Base-by-base conservation (phyloP, 2,113 vertebrate species). In the Lanius ludovicianus region DNA sequence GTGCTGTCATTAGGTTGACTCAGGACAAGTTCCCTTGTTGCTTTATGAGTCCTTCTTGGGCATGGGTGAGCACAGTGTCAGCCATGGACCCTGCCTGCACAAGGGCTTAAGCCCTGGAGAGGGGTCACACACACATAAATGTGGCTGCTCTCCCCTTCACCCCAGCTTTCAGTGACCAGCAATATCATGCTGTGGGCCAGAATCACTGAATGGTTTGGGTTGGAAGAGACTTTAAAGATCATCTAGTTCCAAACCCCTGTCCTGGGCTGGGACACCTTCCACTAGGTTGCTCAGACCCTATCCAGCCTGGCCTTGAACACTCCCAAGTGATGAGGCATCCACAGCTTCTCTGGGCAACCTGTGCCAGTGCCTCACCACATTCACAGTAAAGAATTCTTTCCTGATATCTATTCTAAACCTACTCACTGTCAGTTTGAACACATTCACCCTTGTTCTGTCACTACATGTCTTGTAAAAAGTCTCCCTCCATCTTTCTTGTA, bases 1-100 rank as follows among this genome's bases (percentile, higher is more conserved):
- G 1, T 20, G 25, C 11, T 89, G 41, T 74, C 33, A 10, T n/a
- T 9, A 49, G 7, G 6, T 50, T 82, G 56, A 28, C 49, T 78
- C 8, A n/a, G n/a, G 10, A 49, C 47, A 78, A 47, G 19, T 52
- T 89, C 77, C 12, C n/a, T 56, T 15, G 5, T 24, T 57, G 62
- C 10, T 85, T 82, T 50, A 21, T 37, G 24, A 44, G 15, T 56
- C 33, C 10, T 77, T 89, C 39, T 9, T 47, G 35, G 27, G 7
- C 1, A 1, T 59, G 44, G 22, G 10, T 57, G 53, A 70, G 22
- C 17, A 33, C 10, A 1, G 0, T 41, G 25, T 65, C 10, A 46
- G 53, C 28, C 24, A 11, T 27, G 11, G 52, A 56, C 21, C 11
- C 31, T 67, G 39, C 3, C 4, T 74, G 41, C 39, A 28, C 3